A percentile compares a stretch with the other conserved stretches of the same genome.
These are phyloP conservation scores for Apotomis betuletana DNA, from an alignment of 2,888 invertebrate species.

Conservation along the genomic window DNA sequence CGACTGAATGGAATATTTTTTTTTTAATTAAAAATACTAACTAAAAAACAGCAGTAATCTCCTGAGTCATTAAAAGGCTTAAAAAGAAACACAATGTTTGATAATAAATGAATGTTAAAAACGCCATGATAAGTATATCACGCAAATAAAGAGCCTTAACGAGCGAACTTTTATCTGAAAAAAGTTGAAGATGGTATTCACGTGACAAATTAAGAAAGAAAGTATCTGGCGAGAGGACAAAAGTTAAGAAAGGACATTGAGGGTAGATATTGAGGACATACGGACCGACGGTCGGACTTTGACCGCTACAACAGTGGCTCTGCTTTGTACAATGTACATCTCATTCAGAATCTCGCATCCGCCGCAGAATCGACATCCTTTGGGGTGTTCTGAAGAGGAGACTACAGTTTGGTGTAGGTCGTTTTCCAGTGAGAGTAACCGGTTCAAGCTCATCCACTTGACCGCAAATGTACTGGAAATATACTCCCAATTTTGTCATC, in stretches of 20 bases:
- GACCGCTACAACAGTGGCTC: neutral
- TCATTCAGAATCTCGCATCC: neutral
- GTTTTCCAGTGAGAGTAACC: too few species aligned
- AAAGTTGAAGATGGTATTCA: conserved; percentile 45
- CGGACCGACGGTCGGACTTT: neutral
- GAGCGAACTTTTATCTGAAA: conserved; percentile 45
- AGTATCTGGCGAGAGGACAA: conserved; percentile 38
- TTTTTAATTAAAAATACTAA: too few species aligned
- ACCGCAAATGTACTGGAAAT: too few species aligned
- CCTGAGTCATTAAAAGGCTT: neutral
- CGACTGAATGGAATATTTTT: too few species aligned
- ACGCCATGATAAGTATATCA: conserved; percentile 34
- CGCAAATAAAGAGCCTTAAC: conserved; percentile 42
- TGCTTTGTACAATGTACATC: neutral
- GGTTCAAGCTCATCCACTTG: too few species aligned
- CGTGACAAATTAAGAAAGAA: conserved; percentile 48
- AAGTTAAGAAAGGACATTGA: conserved; percentile 38
- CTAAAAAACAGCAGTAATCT: too few species aligned
- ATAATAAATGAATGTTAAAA: conserved; percentile 33
- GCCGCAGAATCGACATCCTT: neutral
- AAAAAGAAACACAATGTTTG: neutral
- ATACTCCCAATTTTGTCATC: too few species aligned
- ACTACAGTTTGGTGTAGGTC: too few species aligned
- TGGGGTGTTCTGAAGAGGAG: neutral
- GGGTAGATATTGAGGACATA: conserved; percentile 21